Conservation (phyloP, 2,888 invertebrate genomes). For the Pegoplata infirma region DNA sequence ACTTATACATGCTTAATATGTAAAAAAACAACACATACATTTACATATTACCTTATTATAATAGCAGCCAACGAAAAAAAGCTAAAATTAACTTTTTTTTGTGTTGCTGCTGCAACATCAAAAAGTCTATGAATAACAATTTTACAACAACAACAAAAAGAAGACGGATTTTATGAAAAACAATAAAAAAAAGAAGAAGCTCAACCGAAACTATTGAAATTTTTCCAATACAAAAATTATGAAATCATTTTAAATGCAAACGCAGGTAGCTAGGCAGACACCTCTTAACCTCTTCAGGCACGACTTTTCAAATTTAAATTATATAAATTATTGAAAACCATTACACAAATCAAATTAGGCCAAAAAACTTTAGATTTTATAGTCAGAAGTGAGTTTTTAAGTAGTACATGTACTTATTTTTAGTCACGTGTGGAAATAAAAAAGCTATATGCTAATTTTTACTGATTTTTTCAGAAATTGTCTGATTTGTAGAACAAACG, state of each 20-base stretch:
- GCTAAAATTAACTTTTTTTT: slow-evolving; percentile 59
- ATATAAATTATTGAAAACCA: too few species aligned
- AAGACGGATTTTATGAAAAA: neutral
- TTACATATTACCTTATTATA: slow-evolving; percentile 25
- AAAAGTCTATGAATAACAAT: slow-evolving; percentile 43
- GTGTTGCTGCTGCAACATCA: slow-evolving; percentile 49
- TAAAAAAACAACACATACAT: slow-evolving; percentile 12
- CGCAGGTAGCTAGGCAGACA: neutral
- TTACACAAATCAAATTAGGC: too few species aligned
- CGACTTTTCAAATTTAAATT: too few species aligned
- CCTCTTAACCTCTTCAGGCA: too few species aligned
- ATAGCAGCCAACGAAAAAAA: slow-evolving; percentile 43
- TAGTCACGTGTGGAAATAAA: too few species aligned
- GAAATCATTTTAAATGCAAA: neutral
- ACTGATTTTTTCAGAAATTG: too few species aligned
- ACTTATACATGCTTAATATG: slow-evolving; percentile 15
- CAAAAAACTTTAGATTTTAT: too few species aligned
- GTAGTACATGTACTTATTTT: too few species aligned
- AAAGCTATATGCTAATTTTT: too few species aligned
- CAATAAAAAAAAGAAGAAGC: neutral
- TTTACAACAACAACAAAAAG: slow-evolving; percentile 13
- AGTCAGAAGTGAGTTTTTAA: too few species aligned
- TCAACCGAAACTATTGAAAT: neutral
- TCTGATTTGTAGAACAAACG: too few species aligned
- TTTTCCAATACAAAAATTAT: neutral